Base-by-base conservation (phyloP, 1,140 invertebrate genomes). In the Dinothrombium tinctorium region DNA sequence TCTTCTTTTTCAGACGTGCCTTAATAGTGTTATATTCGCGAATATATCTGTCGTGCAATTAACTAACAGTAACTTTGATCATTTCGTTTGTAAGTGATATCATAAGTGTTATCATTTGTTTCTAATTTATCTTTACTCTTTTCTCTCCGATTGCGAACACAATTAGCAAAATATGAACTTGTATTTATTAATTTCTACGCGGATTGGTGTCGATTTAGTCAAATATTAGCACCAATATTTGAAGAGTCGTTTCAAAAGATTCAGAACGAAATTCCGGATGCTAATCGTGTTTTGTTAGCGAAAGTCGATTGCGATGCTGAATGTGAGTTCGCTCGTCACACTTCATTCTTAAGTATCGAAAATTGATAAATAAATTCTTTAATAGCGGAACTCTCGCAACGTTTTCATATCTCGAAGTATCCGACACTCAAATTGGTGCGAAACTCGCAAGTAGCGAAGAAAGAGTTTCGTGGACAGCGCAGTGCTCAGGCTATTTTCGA, bases 341-440 rank as follows among this genome's bases (percentile, higher is more conserved):
- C 33, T 26, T 24, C 28, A 26, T 28, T 25, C n/a, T 41, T 38
- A 3, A 37, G 8, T 43, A 29, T 31, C 4, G 31, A 15, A 15
- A 26, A 44, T 31, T 32, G 5, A 40, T 9, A 37, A 17, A 11
- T 21, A 1, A 37, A 37, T 48, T 46, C 45, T 40, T 46, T 53
- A 54, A 37, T 51, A 79, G 76, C 67, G 51, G 62, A 68, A 37
- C 66, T 96, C 37, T 80, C 87, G 7, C 71, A 73, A 8, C 69
- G 79, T 49, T 98, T 89, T 61, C 82, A 94, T 52, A 92, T 98
- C 33, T 79, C 73, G 12, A 99, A 99, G 65, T 99, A 98, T 64
- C 94, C 94, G 19, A 98, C 94, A 12, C 59, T 99, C 25, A 99
- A 99, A 63, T 60, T 98, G 15, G 79, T 96, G 52, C 69, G 82